phyloP scores from a whole-genome alignment of 2,113 vertebrate species.

The Apodemus sylvaticus region DNA sequence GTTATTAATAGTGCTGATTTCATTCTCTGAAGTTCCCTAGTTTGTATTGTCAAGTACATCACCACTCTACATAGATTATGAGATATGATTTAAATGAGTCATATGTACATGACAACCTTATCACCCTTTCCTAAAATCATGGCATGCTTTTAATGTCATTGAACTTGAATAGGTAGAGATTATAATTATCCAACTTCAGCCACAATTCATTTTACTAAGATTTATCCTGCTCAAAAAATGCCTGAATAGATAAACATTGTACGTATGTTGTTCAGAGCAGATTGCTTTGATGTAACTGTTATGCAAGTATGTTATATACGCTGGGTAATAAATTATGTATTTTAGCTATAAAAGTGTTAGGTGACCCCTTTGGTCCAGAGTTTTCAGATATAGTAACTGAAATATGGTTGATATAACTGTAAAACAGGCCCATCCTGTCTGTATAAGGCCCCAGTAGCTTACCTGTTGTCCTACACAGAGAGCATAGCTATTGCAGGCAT shows the following conservation, averaged over 20 bases:
- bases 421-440: not conserved
- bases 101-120: constrained; percentile 18
- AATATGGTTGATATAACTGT: not conserved
- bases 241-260: not conserved
- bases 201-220: constrained; percentile 32
- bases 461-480: not conserved
- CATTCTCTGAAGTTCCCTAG: constrained; percentile 45
- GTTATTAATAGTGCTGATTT: constrained; percentile 68
- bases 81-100: constrained; percentile 67
- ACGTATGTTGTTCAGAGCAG: not conserved
- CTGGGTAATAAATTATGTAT: not conserved
- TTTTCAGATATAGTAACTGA: not conserved
- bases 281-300: not conserved
- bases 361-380: not conserved
- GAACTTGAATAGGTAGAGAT: constrained; percentile 28
- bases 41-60: constrained; percentile 31
- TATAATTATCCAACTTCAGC: not conserved
- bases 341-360: constrained; percentile 15
- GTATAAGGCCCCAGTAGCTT: not conserved
- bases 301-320: not conserved
- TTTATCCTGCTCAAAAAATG: not conserved
- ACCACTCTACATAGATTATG: not conserved
- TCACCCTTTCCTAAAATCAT: constrained; percentile 30
- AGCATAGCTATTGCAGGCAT: not conserved
- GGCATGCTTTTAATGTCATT: constrained; percentile 45